Percentiles rank a stretch among this genome's conserved stretches.
Evolutionary conservation across 2,113 vertebrate species (phyloP).

Genomic region (Melanerpes aurifrons): DNA sequence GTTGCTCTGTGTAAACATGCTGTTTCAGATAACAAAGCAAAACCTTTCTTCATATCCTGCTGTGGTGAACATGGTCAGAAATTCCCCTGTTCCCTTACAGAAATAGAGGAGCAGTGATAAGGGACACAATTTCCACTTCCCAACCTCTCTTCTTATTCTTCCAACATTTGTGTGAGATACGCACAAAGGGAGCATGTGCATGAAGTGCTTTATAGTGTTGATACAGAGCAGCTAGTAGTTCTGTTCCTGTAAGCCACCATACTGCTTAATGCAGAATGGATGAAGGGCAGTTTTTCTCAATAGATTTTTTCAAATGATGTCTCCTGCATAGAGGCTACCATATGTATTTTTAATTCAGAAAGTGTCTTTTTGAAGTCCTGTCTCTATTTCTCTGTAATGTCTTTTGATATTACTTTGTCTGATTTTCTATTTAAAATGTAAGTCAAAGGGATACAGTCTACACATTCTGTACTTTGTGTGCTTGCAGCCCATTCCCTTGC

Average conservation of each 20-base stretch:
- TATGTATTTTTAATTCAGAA: slow-evolving; percentile 22
- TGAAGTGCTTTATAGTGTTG: background rate
- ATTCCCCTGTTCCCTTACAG: background rate
- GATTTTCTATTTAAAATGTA: slow-evolving; percentile 7
- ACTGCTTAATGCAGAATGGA: background rate
- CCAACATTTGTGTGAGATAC: background rate
- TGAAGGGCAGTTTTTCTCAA: background rate
- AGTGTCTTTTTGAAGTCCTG: background rate
- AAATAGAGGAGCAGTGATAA: background rate
- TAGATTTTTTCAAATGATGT: background rate
- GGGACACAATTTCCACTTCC: background rate
- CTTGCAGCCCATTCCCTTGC: background rate
- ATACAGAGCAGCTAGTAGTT: background rate
- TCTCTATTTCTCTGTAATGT: slow-evolving; percentile 26
- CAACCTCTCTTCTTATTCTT: background rate
- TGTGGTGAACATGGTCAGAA: background rate
- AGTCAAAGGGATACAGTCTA: background rate
- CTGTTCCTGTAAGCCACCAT: background rate
- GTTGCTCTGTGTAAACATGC: background rate
- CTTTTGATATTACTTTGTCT: slow-evolving; percentile 30
- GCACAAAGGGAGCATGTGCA: background rate
- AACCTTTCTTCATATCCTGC: background rate
- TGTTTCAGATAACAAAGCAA: background rate
- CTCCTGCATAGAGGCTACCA: background rate
- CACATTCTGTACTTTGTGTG: background rate